Evolutionary conservation across 1,140 invertebrate genomes (phyloP), one percentile per base, ranked within the genome.

Genomic region (Scaptomyza hsui): DNA sequence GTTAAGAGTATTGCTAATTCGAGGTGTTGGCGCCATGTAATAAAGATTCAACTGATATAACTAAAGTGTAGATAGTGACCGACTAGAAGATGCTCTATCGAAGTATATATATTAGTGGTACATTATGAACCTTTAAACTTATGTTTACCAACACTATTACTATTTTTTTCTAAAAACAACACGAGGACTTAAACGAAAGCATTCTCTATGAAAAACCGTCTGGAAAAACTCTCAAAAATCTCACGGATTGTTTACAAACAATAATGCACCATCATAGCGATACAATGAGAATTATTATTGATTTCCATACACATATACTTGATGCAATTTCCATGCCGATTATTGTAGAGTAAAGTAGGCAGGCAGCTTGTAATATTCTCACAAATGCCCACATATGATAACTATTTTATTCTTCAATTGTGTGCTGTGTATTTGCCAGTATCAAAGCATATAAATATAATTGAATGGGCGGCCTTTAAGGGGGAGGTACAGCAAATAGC

Each of bases 221-320:
- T 26, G 37, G 12, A 21, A 16, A 26, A 26, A 4, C 7, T 29
- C 39, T 44, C 53, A 56, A 4, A 26, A 29, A 44, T 56, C 13
- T 19, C 1, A 18, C 12, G 5, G 19, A 29, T 24, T 61, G 37
- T 52, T 62, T 26, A 29, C 39, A 18, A 29, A 18, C 39, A 26
- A 18, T 29, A 26, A 9, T 56, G 37, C 49, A 52, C 16, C n/a
- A 52, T 52, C 9, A 53, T 21, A 53, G 37, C n/a, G n/a, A n/a
- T n/a, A n/a, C 21, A 26, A 44, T 32, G 39, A 6, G 37, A 57
- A 42, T 18, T 19, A 18, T 16, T 80, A 86, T 85, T 75, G 80
- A 85, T 85, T 74, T 76, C 60, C n/a, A n/a, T n/a, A n/a, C n/a
- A n/a, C n/a, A 24, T 29, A 65, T 63, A 78, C 69, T 64, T 81